Base-by-base conservation (phyloP, 2,113 vertebrate genomes). In the Carlito syrichta region DNA sequence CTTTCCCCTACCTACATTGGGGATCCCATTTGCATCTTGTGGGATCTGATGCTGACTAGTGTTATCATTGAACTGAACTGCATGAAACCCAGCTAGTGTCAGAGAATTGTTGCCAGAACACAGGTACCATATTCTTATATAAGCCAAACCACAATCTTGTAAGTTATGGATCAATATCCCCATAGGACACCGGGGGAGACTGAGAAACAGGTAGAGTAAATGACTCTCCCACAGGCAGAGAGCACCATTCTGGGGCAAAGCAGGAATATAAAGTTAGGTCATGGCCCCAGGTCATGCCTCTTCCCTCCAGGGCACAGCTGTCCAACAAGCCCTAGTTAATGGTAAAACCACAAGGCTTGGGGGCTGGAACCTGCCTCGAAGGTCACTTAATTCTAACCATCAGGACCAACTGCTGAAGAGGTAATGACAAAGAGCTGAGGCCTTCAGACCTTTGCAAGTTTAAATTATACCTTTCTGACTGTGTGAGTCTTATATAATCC, bases 401-500 rank as follows among this genome's bases (percentile, higher is more conserved):
- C 66, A 90, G 54, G 50, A 50, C 48, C 85, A 94, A 25, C n/a
- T 85, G 54, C 52, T 91, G 78, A 54, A 52, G 68, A 73, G 40
- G 68, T n/a, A 30, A 97, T 69, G 83, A 66, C 52, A 91, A 94
- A 85, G 35, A 77, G 48, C 3, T 22, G 76, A 17, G 0, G 89
- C 71, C 74, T 13, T 94, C 58, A 13, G 4, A 0, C 0, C 86
- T 16, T 45, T 8, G 0, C 27, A 95, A 94, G 88, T 96, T n/a
- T 2, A 8, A n/a, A 50, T 97, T 85, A 97, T 78, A 95, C 96
- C 92, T 97, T 97, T 96, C 74, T 2, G 88, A 73, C 5, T 58
- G 77, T 77, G 17, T 1, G 68, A 91, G 14, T 13, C 20, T 3
- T 6, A 62, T 35, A 93, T 96, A 98, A 98, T 93, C 97, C 97